Base-by-base conservation (phyloP, 2,888 invertebrate genomes). In the Monoplex corrugatus region DNA sequence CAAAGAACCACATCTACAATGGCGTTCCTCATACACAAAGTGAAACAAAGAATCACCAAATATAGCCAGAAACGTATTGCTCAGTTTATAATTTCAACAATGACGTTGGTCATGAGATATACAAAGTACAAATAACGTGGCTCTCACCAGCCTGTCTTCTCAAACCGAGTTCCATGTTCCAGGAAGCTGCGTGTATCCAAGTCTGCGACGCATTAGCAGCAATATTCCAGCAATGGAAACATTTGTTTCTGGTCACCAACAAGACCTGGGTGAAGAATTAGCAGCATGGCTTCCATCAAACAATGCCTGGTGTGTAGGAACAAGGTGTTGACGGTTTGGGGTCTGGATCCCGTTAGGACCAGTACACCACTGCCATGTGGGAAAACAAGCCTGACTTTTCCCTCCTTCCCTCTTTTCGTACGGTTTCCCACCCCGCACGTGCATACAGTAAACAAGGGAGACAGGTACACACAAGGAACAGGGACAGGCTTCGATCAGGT, bases 191-290 rank as follows among this genome's bases (percentile, higher is more conserved):
- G n/a, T n/a, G n/a, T n/a, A n/a, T n/a, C n/a, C n/a, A n/a, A 85
- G 57, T 16, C 32, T 86, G 86, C 28, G 63, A 35, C 38, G 32
- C 43, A 86, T 86, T 86, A 86, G 86, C 43, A 86, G 68, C 86
- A 68, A 86, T 86, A 86, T 86, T 86, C 68, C 68, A 3, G 68
- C 72, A 43, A 86, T 68, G 57, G 86, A 68, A 63, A 86, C 86
- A 86, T 86, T 86, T 86, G 86, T 63, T 86, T 86, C 86, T 86
- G 86, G 86, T 86, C 86, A 86, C 86, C 72, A 35, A 40, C 28
- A 35, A 32, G 57, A 19, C 40, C 68, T 40, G 72, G 86, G 43
- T 38, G 40, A n/a, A 0, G 68, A 13, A 63, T 40, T 68, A 63
- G 86, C 38, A 28, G 8, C 16, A 63, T 57, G 40, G 72, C 57